Base-by-base conservation (phyloP, 2,888 invertebrate species). In the Odontocerum albicorne region DNA sequence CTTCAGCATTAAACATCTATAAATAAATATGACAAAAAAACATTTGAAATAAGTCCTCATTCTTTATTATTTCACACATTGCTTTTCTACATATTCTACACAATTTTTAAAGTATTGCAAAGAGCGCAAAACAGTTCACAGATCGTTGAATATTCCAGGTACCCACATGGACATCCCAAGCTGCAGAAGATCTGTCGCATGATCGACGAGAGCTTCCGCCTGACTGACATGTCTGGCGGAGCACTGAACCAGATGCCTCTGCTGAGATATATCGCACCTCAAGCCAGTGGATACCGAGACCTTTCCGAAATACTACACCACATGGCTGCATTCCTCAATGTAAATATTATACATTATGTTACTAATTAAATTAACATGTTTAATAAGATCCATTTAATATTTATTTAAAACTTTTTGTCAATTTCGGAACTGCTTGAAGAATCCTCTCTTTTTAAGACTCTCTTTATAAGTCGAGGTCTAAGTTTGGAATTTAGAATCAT, bases 241-340 rank as follows among this genome's bases (percentile, higher is more conserved):
- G 66, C 86, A 53, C 67, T 89, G 6, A 87, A 86, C 62, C 83
- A 86, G 62, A 71, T 86, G 65, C 88, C 90, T 0, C 83, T 85
- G 70, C 68, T 87, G 49, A 74, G 88, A 50, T 83, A 78, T 64
- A 61, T 89, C 6, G 79, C 83, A 3, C 88, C 88, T 0, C 72
- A 81, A 54, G 64, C 74, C 16, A 82, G 80, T 47, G 88, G 87
- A 0, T 89, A 85, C 67, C 73, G 74, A 1, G 68, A 80, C 7
- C 72, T 85, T 15, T 70, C 72, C 45, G 69, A 69, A 4, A 73
- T 81, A 20, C 75, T 83, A 50, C 61, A 69, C 12, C 77, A 79
- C 61, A 71, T 86, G 54, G 80, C 80, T 65, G 66, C 70, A 16
- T 82, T 86, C 61, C 70, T 86, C 12, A 70, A 73, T 66, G 82